Evolutionary conservation across 2,888 invertebrate genomes (phyloP).

Genomic region (Lampropteryx suffumata): DNA sequence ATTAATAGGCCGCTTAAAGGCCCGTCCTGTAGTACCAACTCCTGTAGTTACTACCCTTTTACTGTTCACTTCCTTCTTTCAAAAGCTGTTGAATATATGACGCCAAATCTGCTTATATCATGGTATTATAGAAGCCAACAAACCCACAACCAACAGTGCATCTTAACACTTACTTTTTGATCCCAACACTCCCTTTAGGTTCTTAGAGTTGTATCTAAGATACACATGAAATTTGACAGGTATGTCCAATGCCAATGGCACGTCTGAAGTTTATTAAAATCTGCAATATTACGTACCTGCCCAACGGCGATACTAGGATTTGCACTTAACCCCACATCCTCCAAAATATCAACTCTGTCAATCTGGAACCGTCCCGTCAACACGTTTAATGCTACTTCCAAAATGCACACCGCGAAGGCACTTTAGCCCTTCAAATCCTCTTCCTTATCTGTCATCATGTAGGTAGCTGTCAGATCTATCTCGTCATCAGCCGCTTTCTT

Average conservation of each 20-base stretch:
- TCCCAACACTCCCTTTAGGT: constrained; percentile 85
- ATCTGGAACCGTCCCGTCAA: constrained; percentile 86
- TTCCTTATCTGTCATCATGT: constrained; percentile 82
- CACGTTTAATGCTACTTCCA: constrained; percentile 87
- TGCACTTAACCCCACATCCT: constrained; percentile 86
- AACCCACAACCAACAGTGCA: not conserved
- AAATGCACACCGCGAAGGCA: constrained; percentile 83
- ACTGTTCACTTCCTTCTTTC: too few relatives aligned
- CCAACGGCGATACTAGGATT: constrained; percentile 87
- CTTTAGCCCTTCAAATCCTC: constrained; percentile 75
- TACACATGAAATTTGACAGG: constrained; percentile 85
- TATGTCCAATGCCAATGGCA: constrained; percentile 86
- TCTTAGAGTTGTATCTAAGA: constrained; percentile 84
- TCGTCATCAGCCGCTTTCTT: constrained; percentile 75
- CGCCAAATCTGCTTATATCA: too few relatives aligned
- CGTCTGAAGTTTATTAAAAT: too few relatives aligned
- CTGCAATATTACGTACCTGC: too few relatives aligned
- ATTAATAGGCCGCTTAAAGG: too few relatives aligned
- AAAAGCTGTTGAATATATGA: too few relatives aligned
- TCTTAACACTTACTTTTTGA: constrained; percentile 82
- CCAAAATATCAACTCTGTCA: constrained; percentile 84
- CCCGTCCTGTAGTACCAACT: too few relatives aligned
- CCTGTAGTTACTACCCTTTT: too few relatives aligned
- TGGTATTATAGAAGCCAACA: too few relatives aligned
- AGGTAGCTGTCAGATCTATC: constrained; percentile 84